A percentile compares a stretch with the other conserved stretches of the same genome.
phyloP scores from a whole-genome alignment of 2,797 vertebrate species.

The Yasuhikotakia modesta region DNA sequence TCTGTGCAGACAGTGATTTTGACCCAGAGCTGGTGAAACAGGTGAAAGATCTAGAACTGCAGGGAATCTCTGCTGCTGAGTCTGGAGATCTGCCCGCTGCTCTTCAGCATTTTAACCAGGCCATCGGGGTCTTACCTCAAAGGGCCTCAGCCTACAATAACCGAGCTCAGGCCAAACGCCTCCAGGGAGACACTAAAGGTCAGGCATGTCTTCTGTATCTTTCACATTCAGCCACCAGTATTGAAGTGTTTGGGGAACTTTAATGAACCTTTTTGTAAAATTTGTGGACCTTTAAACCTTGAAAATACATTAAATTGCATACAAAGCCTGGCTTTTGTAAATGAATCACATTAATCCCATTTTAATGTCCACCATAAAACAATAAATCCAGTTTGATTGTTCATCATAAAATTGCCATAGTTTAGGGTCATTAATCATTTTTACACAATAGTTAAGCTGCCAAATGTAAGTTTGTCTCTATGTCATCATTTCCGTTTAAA shows the following conservation, averaged over 20 bases:
- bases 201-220: constrained; percentile 25
- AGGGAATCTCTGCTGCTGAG: constrained; percentile 86
- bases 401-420: too few relatives aligned
- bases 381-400: too few relatives aligned
- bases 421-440: too few relatives aligned
- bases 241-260: background rate
- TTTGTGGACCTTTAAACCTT: too few relatives aligned
- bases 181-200: constrained; percentile 87
- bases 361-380: too few relatives aligned
- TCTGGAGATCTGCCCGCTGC: constrained; percentile 81
- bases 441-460: too few relatives aligned
- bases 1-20: constrained; percentile 77
- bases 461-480: too few relatives aligned
- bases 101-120: constrained; percentile 82
- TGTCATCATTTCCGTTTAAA: too few relatives aligned
- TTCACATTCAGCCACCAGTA: background rate
- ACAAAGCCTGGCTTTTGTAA: too few relatives aligned
- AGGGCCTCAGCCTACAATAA: constrained; percentile 94
- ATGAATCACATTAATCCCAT: too few relatives aligned
- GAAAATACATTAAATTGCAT: too few relatives aligned
- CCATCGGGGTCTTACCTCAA: constrained; percentile 82
- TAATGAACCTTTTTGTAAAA: too few relatives aligned
- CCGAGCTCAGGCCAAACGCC: constrained; percentile 87
- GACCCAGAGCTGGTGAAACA: constrained; percentile 78
- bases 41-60: constrained; percentile 83